A percentile compares a stretch with the other conserved stretches of the same genome.
Conservation (phyloP, 1,140 invertebrate species). For the Dendrolimus kikuchii region DNA sequence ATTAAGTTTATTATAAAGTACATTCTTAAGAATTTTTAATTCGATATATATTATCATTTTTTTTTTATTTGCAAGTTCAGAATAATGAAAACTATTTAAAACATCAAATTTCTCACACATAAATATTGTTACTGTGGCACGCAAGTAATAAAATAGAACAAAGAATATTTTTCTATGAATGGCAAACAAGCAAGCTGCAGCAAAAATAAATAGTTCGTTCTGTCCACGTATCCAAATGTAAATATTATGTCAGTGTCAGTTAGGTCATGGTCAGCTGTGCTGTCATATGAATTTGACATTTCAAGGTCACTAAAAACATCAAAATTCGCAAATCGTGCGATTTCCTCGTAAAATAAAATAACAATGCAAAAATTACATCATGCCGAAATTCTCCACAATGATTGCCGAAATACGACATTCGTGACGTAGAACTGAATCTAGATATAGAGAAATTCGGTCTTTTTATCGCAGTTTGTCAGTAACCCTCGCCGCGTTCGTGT, state of each 20-base stretch:
- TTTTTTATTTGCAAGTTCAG: no score
- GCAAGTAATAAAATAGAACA: neutral
- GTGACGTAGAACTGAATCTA: conserved; percentile 4
- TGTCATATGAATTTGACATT: conserved; percentile 1
- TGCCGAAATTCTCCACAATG: conserved; percentile 10
- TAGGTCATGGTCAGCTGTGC: neutral
- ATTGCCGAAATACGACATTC: conserved; percentile 6
- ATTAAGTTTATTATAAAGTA: no score
- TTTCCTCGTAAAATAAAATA: conserved; percentile 2
- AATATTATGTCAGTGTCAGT: conserved; percentile 2
- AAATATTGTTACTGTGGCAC: no score
- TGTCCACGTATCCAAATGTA: neutral
- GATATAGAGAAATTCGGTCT: conserved; percentile 1
- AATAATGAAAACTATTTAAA: no score
- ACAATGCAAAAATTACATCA: conserved; percentile 13
- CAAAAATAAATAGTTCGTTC: neutral
- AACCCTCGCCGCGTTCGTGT: conserved; percentile 21
- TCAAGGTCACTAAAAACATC: conserved; percentile 10
- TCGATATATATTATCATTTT: no score
- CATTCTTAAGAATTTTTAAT: no score
- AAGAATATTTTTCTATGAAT: conserved; percentile 1
- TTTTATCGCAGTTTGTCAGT: conserved; percentile 3
- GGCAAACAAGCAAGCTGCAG: neutral
- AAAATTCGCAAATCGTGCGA: conserved; percentile 6
- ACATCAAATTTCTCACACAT: no score